Percentiles rank a stretch among this genome's conserved stretches.
Evolutionary conservation across 2,888 invertebrate genomes (phyloP).

Genomic region (Cyrtodaria siliqua): DNA sequence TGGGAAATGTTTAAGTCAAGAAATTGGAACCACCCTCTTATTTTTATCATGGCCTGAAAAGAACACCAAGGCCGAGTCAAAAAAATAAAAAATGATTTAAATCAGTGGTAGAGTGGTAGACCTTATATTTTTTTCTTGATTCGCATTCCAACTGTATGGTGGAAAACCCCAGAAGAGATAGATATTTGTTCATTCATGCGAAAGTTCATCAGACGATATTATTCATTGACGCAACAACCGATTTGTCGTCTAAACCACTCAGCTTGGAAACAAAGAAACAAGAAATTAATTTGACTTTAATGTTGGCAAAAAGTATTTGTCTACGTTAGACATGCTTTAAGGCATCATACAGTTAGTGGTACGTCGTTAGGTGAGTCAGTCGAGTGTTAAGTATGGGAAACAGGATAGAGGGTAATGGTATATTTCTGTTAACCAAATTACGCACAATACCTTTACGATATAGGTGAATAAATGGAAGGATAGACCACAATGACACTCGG

Average conservation of each 20-base stretch:
- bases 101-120: no score
- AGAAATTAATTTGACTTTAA: constrained; percentile 47
- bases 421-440: constrained; percentile 13
- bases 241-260: constrained; percentile 29
- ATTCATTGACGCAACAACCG: no score
- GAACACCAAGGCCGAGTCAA: no score
- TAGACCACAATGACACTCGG: no score
- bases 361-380: constrained; percentile 28
- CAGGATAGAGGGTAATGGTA: constrained; percentile 11
- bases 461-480: no score
- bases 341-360: constrained; percentile 4
- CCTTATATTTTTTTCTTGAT: no score
- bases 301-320: constrained; percentile 37
- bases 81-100: no score
- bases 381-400: constrained; percentile 9
- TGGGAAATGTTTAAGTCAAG: no score
- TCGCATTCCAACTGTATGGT: no score
- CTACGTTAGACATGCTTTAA: constrained; percentile 25
- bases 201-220: not conserved
- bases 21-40: no score
- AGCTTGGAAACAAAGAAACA: constrained; percentile 37
- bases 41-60: no score
- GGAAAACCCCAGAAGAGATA: not conserved
- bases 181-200: constrained; percentile 13
- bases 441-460: no score